Conservation (phyloP, 2,113 vertebrate genomes). For the Pituophis catenifer region DNA sequence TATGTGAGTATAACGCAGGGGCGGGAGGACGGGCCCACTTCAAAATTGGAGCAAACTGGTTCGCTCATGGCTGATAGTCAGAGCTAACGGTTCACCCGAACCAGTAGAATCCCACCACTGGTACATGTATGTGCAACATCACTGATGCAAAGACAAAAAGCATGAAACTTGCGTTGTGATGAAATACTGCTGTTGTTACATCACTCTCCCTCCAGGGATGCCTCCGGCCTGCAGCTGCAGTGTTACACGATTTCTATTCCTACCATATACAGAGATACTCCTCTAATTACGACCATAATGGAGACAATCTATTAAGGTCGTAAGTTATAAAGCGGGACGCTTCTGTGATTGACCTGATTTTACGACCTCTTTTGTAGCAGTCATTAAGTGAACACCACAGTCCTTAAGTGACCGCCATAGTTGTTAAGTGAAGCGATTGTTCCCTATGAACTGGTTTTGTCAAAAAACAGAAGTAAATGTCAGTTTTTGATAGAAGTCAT, state of each 20-base stretch:
- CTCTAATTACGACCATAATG: background rate
- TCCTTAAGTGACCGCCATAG: background rate
- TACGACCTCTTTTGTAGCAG: background rate
- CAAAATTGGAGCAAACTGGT: no score
- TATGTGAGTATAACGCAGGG: no score
- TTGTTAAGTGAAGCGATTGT: background rate
- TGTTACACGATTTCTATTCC: background rate
- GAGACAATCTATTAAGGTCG: background rate
- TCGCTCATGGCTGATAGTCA: no score
- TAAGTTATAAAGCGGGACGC: no score
- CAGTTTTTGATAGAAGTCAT: background rate
- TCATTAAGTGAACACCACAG: background rate
- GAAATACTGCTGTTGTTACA: background rate
- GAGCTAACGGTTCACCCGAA: no score
- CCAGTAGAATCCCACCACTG: no score
- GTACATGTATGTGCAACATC: background rate
- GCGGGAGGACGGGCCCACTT: no score
- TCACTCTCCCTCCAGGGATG: background rate
- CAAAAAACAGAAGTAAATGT: background rate
- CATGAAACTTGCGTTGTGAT: background rate
- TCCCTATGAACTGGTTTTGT: background rate
- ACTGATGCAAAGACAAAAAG: background rate
- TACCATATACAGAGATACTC: background rate
- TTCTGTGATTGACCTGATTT: no score
- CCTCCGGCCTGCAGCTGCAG: background rate